Evolutionary conservation across 2,797 vertebrate genomes (phyloP).

Genomic region (Tachyglossus aculeatus): DNA sequence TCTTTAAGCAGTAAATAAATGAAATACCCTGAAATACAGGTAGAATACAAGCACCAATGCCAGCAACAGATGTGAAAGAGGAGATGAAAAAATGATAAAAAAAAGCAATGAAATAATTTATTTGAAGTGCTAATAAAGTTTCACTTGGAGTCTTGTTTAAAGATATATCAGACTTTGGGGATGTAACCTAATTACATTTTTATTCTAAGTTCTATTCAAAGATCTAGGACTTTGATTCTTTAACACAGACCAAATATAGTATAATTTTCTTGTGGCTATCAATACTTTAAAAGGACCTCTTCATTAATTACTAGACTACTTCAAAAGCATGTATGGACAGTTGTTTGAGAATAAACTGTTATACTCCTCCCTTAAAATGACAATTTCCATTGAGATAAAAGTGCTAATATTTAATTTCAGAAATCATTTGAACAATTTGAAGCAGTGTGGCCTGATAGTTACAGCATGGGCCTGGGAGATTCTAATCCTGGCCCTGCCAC

Average conservation of each 20-base stretch:
- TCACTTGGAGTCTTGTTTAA: constrained; percentile 79
- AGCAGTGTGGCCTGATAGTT: too few relatives aligned
- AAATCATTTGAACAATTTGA: neutral
- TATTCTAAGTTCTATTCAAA: constrained; percentile 75
- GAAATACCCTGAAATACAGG: constrained; percentile 72
- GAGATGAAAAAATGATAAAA: constrained; percentile 66
- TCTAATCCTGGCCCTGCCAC: too few relatives aligned
- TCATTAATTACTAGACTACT: constrained; percentile 83
- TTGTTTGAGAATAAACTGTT: constrained; percentile 50
- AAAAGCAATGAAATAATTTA: constrained; percentile 80
- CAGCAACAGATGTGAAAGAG: constrained; percentile 78
- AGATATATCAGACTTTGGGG: constrained; percentile 82
- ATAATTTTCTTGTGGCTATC: constrained; percentile 89
- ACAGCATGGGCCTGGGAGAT: too few relatives aligned
- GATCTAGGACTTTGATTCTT: constrained; percentile 75
- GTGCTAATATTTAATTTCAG: too few relatives aligned
- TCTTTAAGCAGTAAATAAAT: constrained; percentile 81
- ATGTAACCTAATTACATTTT: constrained; percentile 82
- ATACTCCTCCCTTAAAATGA: constrained; percentile 23
- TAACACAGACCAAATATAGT: constrained; percentile 79
- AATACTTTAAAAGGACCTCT: constrained; percentile 85
- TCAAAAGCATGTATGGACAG: constrained; percentile 56
- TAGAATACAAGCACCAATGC: constrained; percentile 75
- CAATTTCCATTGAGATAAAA: constrained; percentile 6
- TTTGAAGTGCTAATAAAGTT: constrained; percentile 82